phyloP scores from a whole-genome alignment of 2,888 invertebrate species.

The Lacanobia wlatinum region DNA sequence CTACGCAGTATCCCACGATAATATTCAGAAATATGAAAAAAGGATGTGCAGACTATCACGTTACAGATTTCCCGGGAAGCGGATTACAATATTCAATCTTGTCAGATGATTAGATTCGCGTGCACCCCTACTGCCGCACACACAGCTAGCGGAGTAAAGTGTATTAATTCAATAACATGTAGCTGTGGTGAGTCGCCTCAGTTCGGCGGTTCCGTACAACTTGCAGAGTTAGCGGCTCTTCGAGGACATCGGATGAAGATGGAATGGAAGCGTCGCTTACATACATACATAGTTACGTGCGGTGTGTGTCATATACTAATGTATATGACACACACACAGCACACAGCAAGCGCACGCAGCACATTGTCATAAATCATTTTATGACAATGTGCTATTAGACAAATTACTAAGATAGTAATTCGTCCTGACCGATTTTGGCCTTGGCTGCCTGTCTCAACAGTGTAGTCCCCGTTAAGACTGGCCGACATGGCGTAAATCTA shows the following conservation, averaged over 20 bases:
- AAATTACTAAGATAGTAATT: too few species aligned
- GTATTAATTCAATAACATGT: conserved; percentile 43
- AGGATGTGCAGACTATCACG: background rate
- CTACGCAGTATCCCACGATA: background rate
- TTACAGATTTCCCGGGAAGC: conserved; percentile 9
- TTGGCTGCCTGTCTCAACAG: too few species aligned
- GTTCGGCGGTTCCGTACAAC: conserved; percentile 12
- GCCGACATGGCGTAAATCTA: too few species aligned
- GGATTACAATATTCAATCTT: conserved; percentile 53
- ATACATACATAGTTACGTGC: too few species aligned
- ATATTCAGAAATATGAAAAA: conserved; percentile 7
- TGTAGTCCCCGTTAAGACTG: too few species aligned
- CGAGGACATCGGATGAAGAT: background rate
- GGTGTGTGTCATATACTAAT: too few species aligned
- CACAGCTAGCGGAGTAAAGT: conserved; percentile 16
- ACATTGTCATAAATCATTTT: too few species aligned
- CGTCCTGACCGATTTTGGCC: too few species aligned
- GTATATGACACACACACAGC: too few species aligned
- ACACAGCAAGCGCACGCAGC: too few species aligned
- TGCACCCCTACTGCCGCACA: background rate
- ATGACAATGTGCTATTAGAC: too few species aligned
- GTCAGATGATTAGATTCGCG: conserved; percentile 41
- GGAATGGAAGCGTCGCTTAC: background rate
- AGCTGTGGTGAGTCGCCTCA: background rate
- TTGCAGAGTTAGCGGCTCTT: conserved; percentile 1